Evolutionary conservation across 2,797 vertebrate genomes (phyloP), one percentile per base, ranked within the genome.

Genomic region (Tangara arthus): DNA sequence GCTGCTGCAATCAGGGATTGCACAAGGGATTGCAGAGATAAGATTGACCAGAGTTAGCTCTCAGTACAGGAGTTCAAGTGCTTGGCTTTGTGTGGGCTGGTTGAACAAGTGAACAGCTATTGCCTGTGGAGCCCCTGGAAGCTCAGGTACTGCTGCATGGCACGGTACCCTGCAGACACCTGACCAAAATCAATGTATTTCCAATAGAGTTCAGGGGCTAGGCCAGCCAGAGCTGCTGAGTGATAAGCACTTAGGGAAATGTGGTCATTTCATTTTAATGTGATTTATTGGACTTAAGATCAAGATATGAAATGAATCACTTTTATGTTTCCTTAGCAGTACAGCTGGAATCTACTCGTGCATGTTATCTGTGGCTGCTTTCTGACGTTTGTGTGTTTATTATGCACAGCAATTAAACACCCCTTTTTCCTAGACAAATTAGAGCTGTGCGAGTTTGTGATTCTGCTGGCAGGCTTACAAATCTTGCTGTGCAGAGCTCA

Each of bases 391-490:
- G 88, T 24, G 34, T 76, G 84, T 87, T 95, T 91, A 72, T 91
- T 88, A 92, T 73, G 57, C 88, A 75, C 91, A 94, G 94, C 95
- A 93, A 83, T 93, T 84, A 96, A 97, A 96, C 87, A 81, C 82
- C 59, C 61, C 56, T 85, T 96, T 96, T 94, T 87, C 90, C 49
- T 81, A 95, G 96, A 95, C 90, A 95, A 95, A 96, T 80, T 93
- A 64, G 71, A 93, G 89, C 87, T 82, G 71, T 90, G 79, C 12
- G 1, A 84, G 35, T 96, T 93, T 96, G 96, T 87, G 91, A 81
- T 78, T 79, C 64, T 93, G 90, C 94, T 96, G 87, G 94, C 96
- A 97, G 93, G 94, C 83, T 65, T 91, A 94, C 92, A 95, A 90
- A 93, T 96, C 95, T 92, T 60, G 81, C 96, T 84, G 82, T 32